A percentile compares a stretch with the other conserved stretches of the same genome.
phyloP scores from a whole-genome alignment of 2,797 vertebrate species.

The Allobates femoralis region DNA sequence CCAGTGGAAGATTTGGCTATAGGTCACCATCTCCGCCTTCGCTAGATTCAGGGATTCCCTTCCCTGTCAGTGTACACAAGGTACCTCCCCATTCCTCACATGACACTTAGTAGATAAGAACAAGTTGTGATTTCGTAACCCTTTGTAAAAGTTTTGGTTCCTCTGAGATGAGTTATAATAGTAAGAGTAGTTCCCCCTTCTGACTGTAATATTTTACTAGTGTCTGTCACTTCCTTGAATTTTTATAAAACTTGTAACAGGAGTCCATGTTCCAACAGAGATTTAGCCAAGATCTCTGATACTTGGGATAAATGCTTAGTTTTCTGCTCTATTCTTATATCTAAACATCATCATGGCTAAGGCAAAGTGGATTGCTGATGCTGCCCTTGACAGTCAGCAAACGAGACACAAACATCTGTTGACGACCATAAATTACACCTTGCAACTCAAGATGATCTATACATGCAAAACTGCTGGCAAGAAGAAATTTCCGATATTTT shows the following conservation, averaged over 20 bases:
- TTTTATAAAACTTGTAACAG: neutral
- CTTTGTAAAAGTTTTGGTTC: neutral
- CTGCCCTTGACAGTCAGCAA: neutral
- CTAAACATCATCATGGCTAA: neutral
- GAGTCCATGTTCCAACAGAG: neutral
- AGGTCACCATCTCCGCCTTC: too few relatives aligned
- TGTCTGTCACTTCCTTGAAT: neutral
- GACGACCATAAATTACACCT: too few relatives aligned
- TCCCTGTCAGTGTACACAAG: too few relatives aligned
- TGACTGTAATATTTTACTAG: neutral
- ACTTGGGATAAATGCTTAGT: neutral
- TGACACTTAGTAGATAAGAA: too few relatives aligned
- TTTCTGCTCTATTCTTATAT: neutral
- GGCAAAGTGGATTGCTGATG: neutral
- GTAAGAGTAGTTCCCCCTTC: neutral
- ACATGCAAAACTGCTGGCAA: too few relatives aligned
- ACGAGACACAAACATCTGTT: too few relatives aligned
- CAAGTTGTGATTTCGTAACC: too few relatives aligned
- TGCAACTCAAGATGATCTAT: too few relatives aligned
- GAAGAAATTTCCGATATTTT: too few relatives aligned
- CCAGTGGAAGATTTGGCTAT: too few relatives aligned
- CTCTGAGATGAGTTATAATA: neutral
- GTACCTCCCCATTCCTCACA: too few relatives aligned
- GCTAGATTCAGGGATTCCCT: too few relatives aligned
- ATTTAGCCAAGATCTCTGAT: neutral